Conservation (phyloP, 2,888 invertebrate species). For the Pseudanteris insignis region DNA sequence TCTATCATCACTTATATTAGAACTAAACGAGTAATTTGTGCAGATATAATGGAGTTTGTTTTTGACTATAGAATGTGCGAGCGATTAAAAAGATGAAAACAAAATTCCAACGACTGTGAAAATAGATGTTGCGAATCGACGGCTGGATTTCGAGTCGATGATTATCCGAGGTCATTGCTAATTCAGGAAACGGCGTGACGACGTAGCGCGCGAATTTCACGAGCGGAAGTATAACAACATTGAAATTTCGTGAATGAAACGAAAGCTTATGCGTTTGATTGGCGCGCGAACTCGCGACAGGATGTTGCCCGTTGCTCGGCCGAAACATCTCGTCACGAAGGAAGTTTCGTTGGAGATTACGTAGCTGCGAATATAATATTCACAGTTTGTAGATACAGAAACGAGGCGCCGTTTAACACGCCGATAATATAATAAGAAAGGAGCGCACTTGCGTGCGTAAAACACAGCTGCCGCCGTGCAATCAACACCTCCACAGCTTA, state of each 20-base stretch:
- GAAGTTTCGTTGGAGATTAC: conserved; percentile 43
- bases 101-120: no score
- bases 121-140: no score
- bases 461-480: conserved; percentile 65
- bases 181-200: conserved; percentile 2
- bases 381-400: conserved; percentile 59
- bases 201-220: conserved; percentile 1
- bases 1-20: no score
- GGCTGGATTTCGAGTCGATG: no score
- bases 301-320: conserved; percentile 40
- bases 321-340: conserved; percentile 43
- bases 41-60: no score
- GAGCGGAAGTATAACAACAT: conserved; percentile 8
- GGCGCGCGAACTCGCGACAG: conserved; percentile 37
- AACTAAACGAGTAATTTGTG: no score
- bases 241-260: conserved; percentile 18
- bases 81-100: no score
- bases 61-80: no score
- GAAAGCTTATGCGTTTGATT: conserved; percentile 29
- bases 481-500: conserved; percentile 57
- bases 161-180: not conserved
- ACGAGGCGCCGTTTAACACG: conserved; percentile 59
- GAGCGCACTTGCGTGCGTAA: conserved; percentile 53
- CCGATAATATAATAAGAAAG: conserved; percentile 61
- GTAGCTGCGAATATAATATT: conserved; percentile 54